These are phyloP conservation scores for Muntiacus reevesi DNA, from an alignment of 2,113 vertebrate species.

Conservation along the genomic window DNA sequence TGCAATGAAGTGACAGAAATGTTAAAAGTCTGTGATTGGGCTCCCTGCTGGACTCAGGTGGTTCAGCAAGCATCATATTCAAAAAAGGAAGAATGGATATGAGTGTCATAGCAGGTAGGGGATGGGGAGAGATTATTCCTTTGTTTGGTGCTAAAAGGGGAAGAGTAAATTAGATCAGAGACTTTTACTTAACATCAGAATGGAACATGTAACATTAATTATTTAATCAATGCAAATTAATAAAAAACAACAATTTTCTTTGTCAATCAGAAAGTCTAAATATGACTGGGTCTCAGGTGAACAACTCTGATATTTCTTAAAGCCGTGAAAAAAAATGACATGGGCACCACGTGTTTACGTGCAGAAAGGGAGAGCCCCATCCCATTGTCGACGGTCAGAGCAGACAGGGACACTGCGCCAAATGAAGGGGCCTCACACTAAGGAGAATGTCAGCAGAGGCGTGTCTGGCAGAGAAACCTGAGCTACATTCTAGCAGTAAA, in stretches of 20 bases:
- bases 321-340: too few species aligned
- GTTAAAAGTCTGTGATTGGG: not conserved
- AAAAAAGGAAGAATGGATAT: not conserved
- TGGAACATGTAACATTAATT: not conserved
- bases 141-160: not conserved
- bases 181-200: not conserved
- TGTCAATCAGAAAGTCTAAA: too few species aligned
- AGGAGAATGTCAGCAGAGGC: not conserved
- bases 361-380: too few species aligned
- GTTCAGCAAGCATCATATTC: not conserved
- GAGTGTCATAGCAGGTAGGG: not conserved
- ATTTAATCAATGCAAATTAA: not conserved
- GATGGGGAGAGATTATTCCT: not conserved
- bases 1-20: not conserved
- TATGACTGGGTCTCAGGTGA: too few species aligned
- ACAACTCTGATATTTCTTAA: too few species aligned
- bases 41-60: not conserved
- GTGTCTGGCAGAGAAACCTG: not conserved
- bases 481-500: not conserved
- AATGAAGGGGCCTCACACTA: not conserved
- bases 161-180: not conserved
- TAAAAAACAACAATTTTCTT: not conserved
- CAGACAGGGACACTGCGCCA: not conserved
- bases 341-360: too few species aligned
- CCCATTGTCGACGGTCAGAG: too few species aligned